Conservation (phyloP, 2,113 vertebrate genomes). For the Tympanuchus pallidicinctus region DNA sequence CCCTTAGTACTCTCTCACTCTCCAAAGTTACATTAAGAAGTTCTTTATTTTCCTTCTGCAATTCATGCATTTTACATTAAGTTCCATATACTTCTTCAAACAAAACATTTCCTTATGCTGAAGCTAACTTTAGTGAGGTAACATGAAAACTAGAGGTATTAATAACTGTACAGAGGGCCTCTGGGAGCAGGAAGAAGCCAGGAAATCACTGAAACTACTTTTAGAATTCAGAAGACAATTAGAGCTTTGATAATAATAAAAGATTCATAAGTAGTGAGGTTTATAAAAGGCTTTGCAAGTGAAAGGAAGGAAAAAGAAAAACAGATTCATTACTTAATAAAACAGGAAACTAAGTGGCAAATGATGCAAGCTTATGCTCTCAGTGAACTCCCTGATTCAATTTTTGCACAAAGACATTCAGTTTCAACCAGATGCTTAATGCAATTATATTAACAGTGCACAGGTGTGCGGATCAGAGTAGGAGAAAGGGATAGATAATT, state of each 20-base stretch:
- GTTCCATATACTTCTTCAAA: background rate
- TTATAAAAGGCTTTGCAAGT: background rate
- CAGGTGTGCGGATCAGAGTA: background rate
- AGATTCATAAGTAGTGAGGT: background rate
- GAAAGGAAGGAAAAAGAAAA: constrained; percentile 1
- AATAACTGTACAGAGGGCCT: background rate
- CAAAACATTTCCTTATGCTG: background rate
- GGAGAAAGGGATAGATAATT: background rate
- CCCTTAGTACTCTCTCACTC: background rate
- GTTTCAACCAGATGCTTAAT: constrained; percentile 26
- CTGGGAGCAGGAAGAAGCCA: background rate
- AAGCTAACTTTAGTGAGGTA: background rate
- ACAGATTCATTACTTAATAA: background rate
- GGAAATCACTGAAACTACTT: background rate
- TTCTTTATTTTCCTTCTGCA: background rate
- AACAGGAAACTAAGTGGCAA: background rate
- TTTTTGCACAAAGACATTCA: constrained; percentile 32
- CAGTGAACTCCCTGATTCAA: constrained; percentile 20
- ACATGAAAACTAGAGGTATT: background rate
- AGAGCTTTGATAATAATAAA: background rate
- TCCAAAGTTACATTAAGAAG: background rate
- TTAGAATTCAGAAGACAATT: constrained; percentile 23
- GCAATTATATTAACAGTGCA: constrained; percentile 3
- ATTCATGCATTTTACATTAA: background rate
- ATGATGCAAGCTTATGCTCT: constrained; percentile 13